These are phyloP conservation scores for Drosophila mauritiana DNA, from an alignment of 1,140 invertebrate species.

Conservation along the genomic window DNA sequence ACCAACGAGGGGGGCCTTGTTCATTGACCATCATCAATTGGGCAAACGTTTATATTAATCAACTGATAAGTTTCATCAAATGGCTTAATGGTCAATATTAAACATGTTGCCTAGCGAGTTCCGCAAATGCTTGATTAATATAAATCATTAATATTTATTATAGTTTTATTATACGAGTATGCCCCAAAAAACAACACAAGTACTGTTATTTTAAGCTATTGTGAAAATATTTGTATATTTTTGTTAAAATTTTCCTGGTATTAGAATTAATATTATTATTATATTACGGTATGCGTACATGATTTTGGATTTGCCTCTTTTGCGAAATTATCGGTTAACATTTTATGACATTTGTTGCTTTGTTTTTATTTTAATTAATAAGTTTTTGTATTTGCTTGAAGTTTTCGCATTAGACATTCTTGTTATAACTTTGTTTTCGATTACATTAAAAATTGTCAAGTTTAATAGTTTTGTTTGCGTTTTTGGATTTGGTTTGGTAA, in stretches of 20 bases:
- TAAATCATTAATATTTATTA: no score
- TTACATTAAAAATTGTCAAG: constrained; percentile 42
- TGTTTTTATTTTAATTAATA: constrained; percentile 24
- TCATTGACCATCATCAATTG: neutral
- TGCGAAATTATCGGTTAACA: constrained; percentile 53
- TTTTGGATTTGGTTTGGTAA: constrained; percentile 18
- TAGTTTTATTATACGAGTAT: no score
- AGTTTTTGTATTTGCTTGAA: constrained; percentile 16
- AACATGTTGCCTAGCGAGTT: neutral
- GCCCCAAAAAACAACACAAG: neutral
- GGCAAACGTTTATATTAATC: neutral
- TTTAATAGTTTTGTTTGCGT: constrained; percentile 28
- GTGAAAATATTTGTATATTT: constrained; percentile 79
- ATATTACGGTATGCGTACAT: constrained; percentile 62
- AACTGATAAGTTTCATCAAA: constrained; percentile 10
- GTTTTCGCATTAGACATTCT: constrained; percentile 10
- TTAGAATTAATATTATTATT: constrained; percentile 54
- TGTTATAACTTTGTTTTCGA: constrained; percentile 21
- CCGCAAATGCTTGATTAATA: no score
- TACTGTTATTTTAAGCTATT: constrained; percentile 63
- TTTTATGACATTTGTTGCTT: constrained; percentile 33
- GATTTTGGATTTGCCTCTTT: constrained; percentile 45
- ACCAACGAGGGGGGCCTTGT: constrained; percentile 1
- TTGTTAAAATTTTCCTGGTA: constrained; percentile 71
- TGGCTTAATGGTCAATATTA: neutral